Evolutionary conservation across 30 jellyfish, hydroid and myxozoan species (phyloP).

Genomic region (Phacellophora camtschatica): DNA sequence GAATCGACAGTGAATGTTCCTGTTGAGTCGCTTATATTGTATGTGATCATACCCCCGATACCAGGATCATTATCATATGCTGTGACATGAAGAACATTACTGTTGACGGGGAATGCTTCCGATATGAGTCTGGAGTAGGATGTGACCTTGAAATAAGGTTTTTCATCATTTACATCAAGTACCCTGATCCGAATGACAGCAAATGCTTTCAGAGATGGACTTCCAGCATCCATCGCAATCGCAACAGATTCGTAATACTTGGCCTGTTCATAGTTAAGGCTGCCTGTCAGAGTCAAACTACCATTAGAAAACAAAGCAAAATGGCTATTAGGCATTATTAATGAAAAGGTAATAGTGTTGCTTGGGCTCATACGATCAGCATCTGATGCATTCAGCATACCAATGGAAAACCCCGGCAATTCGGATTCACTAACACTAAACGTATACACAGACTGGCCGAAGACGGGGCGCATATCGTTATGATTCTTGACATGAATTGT

Average conservation of each 20-base stretch:
- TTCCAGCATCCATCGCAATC: constrained; percentile 72
- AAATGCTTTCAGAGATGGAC: constrained; percentile 60
- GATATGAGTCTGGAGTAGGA: constrained; percentile 62
- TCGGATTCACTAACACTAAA: constrained; percentile 70
- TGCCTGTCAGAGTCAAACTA: constrained; percentile 43
- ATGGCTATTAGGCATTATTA: constrained; percentile 6
- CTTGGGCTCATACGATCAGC: constrained; percentile 47
- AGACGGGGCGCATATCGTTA: constrained; percentile 67
- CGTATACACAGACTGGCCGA: constrained; percentile 22
- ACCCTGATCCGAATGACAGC: constrained; percentile 51
- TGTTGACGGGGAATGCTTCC: constrained; percentile 69
- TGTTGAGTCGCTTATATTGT: constrained; percentile 31
- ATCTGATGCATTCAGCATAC: constrained; percentile 73
- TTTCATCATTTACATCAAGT: constrained; percentile 75
- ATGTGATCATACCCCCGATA: constrained; percentile 41
- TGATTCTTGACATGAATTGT: constrained; percentile 40
- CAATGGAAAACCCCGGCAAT: constrained; percentile 44
- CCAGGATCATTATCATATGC: constrained; percentile 81
- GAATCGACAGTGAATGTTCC: constrained; percentile 45
- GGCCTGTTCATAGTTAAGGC: constrained; percentile 70
- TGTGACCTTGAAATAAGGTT: constrained; percentile 56
- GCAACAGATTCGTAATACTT: constrained; percentile 58
- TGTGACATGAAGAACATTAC: constrained; percentile 30
- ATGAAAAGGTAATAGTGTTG: constrained; percentile 13
- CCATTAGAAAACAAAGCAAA: constrained; percentile 32